Percentiles rank a stretch among this genome's conserved stretches.
phyloP scores from a whole-genome alignment of 2,113 vertebrate species.

The Aspidoscelis tigris region DNA sequence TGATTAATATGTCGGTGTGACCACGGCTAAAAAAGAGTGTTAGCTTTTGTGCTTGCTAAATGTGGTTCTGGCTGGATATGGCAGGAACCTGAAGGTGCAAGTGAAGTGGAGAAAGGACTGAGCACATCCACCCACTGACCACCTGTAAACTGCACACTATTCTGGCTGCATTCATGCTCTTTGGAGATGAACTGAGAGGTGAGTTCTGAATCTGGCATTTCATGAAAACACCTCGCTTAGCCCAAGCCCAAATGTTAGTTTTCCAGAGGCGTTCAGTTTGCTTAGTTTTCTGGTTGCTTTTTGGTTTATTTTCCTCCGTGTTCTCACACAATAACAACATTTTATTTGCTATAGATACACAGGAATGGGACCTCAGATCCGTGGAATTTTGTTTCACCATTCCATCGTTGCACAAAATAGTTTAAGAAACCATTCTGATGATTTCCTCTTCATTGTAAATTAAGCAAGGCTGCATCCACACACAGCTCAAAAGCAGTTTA shows the following conservation, averaged over 20 bases:
- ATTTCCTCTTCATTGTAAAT: neutral
- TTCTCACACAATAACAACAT: neutral
- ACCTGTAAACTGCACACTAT: neutral
- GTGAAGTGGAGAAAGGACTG: neutral
- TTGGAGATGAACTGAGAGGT: neutral
- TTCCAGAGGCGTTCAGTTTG: too few relatives aligned
- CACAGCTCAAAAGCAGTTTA: too few relatives aligned
- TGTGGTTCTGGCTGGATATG: neutral
- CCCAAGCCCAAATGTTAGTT: too few relatives aligned
- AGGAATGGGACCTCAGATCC: neutral
- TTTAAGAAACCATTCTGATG: neutral
- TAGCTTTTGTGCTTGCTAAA: neutral
- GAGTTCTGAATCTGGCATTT: too few relatives aligned
- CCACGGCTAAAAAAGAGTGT: too few relatives aligned
- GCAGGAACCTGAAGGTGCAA: neutral
- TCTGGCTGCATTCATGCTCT: neutral
- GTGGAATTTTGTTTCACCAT: slow-evolving; percentile 10
- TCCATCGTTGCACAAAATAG: neutral
- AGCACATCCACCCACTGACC: neutral
- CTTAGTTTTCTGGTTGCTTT: too few relatives aligned
- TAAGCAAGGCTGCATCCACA: neutral
- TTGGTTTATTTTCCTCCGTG: too few relatives aligned
- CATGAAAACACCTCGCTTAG: too few relatives aligned
- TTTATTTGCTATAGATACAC: slow-evolving; percentile 16
- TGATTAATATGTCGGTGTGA: too few relatives aligned